Base-by-base conservation (phyloP, 2,888 invertebrate genomes). In the Heteropelma amictum region DNA sequence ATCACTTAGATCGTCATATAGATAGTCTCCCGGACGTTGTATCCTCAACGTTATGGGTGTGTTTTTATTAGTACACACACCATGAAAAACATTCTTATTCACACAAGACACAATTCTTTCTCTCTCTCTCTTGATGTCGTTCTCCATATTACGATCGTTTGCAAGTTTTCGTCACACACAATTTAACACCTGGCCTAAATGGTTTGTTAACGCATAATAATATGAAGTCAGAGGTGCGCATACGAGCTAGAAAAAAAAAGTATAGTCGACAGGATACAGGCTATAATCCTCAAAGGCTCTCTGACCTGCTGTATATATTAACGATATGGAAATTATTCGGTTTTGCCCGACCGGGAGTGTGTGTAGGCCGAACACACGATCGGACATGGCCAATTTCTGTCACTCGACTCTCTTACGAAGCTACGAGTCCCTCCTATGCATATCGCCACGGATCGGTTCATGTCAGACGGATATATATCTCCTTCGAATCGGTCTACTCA, bases 141-240 rank as follows among this genome's bases (percentile, higher is more conserved):
- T 68, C 26, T 7, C 45, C 61, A 56, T 47, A 61, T 61, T 78
- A 61, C 65, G 78, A 82, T 80, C 80, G 82, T 83, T 86, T 81
- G 81, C 67, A 77, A 64, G 58, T 77, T 71, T 81, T 84, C 87
- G 88, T 88, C 87, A 88, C 88, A 87, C 87, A 84, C 89, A 88
- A 88, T 89, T 88, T 86, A 88, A 88, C 88, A 89, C 89, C 88
- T 89, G 88, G 85, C 81, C 83, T 86, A 87, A 88, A 87, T 87
- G 88, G 88, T 86, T 87, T 86, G 86, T 85, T 84, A 87, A 80
- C 85, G 86, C 85, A 87, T 85, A 87, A 87, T 86, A 84, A 79
- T 79, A 72, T 53, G 49, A 67, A 70, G 61, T 28, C 49, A 64
- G 71, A 40, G 64, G 49, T 38, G 56, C 60, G 54, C 73, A 38